Evolutionary conservation across 1,140 invertebrate species (phyloP).

Genomic region (Diabrotica virgifera): DNA sequence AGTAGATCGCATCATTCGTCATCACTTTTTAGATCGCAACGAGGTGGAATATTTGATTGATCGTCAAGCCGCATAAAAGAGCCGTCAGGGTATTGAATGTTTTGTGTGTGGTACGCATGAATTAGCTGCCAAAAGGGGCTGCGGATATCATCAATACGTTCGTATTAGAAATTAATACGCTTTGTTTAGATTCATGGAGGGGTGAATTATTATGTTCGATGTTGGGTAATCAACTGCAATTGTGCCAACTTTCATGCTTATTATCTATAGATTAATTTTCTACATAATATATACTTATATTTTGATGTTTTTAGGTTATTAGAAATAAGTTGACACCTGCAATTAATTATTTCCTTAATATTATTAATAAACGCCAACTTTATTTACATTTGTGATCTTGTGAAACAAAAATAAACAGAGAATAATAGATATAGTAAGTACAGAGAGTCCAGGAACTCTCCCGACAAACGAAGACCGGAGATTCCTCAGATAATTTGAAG

Average conservation of each 20-base stretch:
- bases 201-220: neutral
- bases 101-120: conserved; percentile 33
- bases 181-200: conserved; percentile 28
- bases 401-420: too few relatives aligned
- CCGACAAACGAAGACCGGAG: too few relatives aligned
- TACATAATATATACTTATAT: neutral
- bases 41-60: conserved; percentile 30
- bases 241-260: conserved; percentile 6
- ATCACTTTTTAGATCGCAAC: conserved; percentile 12
- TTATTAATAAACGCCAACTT: too few relatives aligned
- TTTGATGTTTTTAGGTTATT: neutral
- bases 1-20: conserved; percentile 27
- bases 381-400: too few relatives aligned
- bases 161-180: conserved; percentile 34
- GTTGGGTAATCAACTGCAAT: conserved; percentile 13
- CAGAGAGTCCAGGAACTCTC: too few relatives aligned
- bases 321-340: too few relatives aligned
- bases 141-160: conserved; percentile 34
- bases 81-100: conserved; percentile 40
- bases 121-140: conserved; percentile 42
- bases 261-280: neutral
- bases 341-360: too few relatives aligned
- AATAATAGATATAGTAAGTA: too few relatives aligned
- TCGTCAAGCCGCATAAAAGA: conserved; percentile 38
- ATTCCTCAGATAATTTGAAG: too few relatives aligned